A percentile compares a stretch with the other conserved stretches of the same genome.
phyloP scores from a whole-genome alignment of 2,797 vertebrate species.

The Bufotes viridis region DNA sequence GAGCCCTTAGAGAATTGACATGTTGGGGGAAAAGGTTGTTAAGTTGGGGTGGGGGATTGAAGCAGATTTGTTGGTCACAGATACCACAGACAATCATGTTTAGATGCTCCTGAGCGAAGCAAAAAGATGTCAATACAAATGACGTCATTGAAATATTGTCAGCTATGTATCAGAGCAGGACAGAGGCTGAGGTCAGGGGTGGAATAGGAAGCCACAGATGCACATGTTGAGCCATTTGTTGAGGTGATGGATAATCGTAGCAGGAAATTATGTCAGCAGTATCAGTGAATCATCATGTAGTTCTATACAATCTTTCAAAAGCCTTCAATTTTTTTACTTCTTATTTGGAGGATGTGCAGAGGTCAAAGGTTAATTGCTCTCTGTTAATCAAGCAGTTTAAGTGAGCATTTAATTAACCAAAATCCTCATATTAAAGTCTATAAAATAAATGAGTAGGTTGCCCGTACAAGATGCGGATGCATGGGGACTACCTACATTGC shows the following conservation, averaged over 20 bases:
- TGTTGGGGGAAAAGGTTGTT: too few species aligned
- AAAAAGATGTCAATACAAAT: background rate
- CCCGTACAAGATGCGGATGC: too few species aligned
- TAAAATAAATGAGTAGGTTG: background rate
- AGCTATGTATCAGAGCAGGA: background rate
- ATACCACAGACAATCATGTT: too few species aligned
- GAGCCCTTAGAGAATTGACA: too few species aligned
- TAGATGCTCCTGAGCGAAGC: background rate
- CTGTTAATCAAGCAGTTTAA: slow-evolving; percentile 47
- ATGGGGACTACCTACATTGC: too few species aligned
- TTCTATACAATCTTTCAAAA: background rate
- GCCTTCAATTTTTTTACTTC: slow-evolving; percentile 7
- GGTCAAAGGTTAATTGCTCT: slow-evolving; percentile 57
- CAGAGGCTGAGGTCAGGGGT: slow-evolving; percentile 16
- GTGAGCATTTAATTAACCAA: slow-evolving; percentile 54
- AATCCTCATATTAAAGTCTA: slow-evolving; percentile 31
- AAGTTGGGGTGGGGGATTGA: too few species aligned
- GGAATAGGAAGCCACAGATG: slow-evolving; percentile 18
- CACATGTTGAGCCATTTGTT: background rate
- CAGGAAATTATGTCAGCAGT: background rate
- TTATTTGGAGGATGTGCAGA: slow-evolving; percentile 8
- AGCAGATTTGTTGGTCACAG: too few species aligned
- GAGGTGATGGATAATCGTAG: slow-evolving; percentile 10
- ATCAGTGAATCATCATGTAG: slow-evolving; percentile 4
- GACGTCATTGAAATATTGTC: background rate